Evolutionary conservation across 2,888 invertebrate species (phyloP).

Genomic region (Choreutis nemorana): DNA sequence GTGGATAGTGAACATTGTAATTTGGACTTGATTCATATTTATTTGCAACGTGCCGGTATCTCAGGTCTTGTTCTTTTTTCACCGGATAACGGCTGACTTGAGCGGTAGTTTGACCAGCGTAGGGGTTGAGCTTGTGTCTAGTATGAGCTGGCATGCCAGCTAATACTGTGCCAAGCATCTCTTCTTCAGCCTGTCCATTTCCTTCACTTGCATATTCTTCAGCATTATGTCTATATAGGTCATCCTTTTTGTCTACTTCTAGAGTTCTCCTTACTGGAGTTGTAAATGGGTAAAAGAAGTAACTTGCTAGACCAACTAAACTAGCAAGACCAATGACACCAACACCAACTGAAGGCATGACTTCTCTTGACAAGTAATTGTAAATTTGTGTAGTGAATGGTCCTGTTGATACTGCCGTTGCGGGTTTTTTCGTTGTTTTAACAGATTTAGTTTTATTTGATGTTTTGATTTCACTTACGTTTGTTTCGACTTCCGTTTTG

Average conservation of each 20-base stretch:
- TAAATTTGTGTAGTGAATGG: slow-evolving; percentile 78
- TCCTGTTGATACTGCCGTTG: slow-evolving; percentile 39
- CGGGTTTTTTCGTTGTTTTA: slow-evolving; percentile 45
- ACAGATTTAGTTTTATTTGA: slow-evolving; percentile 63
- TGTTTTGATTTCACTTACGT: slow-evolving; percentile 45
- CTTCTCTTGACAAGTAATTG: slow-evolving; percentile 79
- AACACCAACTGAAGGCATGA: slow-evolving; percentile 83
- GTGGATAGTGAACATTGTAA: slow-evolving; percentile 47
- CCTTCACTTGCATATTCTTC: slow-evolving; percentile 72
- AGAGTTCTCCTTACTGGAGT: slow-evolving; percentile 72
- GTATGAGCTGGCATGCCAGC: slow-evolving; percentile 71
- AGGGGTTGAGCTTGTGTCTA: slow-evolving; percentile 51
- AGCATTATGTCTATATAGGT: slow-evolving; percentile 71
- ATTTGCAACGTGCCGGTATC: slow-evolving; percentile 48
- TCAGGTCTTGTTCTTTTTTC: slow-evolving; percentile 52
- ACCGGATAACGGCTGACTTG: slow-evolving; percentile 41
- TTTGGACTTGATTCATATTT: slow-evolving; percentile 48
- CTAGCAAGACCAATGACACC: slow-evolving; percentile 78
- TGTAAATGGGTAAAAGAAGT: slow-evolving; percentile 78
- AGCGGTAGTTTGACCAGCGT: slow-evolving; percentile 44
- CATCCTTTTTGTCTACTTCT: slow-evolving; percentile 70
- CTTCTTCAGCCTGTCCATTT: slow-evolving; percentile 78
- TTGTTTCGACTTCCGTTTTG: slow-evolving; percentile 31
- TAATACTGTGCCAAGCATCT: slow-evolving; percentile 77
- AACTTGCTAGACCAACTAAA: slow-evolving; percentile 77